Conservation (phyloP, 2,113 vertebrate genomes). For the Gallinago undulata region DNA sequence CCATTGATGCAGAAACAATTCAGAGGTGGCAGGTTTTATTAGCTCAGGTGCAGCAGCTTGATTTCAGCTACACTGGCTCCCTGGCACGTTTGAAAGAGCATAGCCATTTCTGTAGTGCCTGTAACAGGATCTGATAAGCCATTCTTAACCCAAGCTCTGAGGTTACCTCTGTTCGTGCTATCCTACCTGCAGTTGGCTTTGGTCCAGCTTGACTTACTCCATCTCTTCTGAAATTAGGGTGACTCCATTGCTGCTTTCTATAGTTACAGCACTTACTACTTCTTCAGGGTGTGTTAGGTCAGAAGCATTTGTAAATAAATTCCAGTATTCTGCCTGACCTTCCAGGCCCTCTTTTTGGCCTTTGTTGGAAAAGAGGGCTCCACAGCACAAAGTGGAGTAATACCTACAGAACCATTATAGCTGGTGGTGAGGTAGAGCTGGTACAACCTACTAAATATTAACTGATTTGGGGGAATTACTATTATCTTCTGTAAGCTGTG, state of each 20-base stretch:
- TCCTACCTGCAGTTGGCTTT: not conserved
- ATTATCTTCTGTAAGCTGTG: not conserved
- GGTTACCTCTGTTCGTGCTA: not conserved
- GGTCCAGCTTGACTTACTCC: not conserved
- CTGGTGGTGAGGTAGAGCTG: not conserved
- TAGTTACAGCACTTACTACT: not conserved
- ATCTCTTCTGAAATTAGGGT: not conserved
- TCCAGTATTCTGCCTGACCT: not conserved
- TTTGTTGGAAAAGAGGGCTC: not conserved
- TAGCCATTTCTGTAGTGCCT: not conserved
- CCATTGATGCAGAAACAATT: not conserved
- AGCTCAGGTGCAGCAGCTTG: not conserved
- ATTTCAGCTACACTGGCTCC: not conserved
- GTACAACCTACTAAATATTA: not conserved
- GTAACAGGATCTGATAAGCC: not conserved
- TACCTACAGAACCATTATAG: not conserved
- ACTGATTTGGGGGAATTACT: not conserved
- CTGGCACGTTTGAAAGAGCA: not conserved
- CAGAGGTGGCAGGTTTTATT: not conserved
- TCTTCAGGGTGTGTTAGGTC: rapidly evolving
- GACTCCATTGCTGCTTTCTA: not conserved
- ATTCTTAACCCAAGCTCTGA: not conserved
- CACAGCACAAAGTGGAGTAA: not conserved
- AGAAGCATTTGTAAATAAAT: not conserved
- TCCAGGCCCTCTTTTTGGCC: not conserved